Conservation (phyloP, 1,140 invertebrate species). For the Homarus americanus region DNA sequence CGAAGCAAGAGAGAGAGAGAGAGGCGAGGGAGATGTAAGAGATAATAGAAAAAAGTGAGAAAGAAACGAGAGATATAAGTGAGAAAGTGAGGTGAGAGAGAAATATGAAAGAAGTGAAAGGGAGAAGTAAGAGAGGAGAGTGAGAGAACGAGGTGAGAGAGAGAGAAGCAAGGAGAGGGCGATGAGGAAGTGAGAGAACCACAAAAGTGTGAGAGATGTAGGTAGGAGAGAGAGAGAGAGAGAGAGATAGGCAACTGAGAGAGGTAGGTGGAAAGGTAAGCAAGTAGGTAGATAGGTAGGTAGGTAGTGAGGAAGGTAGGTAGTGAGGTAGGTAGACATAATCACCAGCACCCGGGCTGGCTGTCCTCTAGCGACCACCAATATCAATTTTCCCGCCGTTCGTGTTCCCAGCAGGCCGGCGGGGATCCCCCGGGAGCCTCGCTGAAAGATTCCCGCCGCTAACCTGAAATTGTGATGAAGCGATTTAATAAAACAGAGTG, state of each 20-base stretch:
- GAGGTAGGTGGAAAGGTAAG: too few relatives aligned
- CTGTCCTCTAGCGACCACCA: slow-evolving; percentile 55
- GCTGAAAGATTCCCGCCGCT: slow-evolving; percentile 68
- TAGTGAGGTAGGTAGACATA: slow-evolving; percentile 10
- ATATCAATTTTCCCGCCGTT: slow-evolving; percentile 55
- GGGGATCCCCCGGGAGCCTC: slow-evolving; percentile 33
- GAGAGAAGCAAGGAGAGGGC: too few relatives aligned
- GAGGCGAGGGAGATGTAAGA: slow-evolving; percentile 34
- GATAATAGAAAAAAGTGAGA: too few relatives aligned
- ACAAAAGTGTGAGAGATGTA: too few relatives aligned
- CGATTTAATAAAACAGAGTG: slow-evolving; percentile 74
- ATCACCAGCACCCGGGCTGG: slow-evolving; percentile 16
- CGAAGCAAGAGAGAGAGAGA: slow-evolving; percentile 16
- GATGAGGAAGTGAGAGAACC: not conserved
- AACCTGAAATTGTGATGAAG: slow-evolving; percentile 73
- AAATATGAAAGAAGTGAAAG: not conserved
- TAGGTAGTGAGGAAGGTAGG: not conserved
- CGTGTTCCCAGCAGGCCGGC: slow-evolving; percentile 12
- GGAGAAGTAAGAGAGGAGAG: not conserved
- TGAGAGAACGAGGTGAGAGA: too few relatives aligned
- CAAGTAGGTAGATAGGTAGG: not conserved
- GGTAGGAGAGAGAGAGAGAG: not conserved
- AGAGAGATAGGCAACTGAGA: not conserved
- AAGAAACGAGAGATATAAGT: not conserved
- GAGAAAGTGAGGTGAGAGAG: not conserved